A percentile compares a stretch with the other conserved stretches of the same genome.
Conservation (phyloP, 2,888 invertebrate species). For the Eupithecia subfuscata region DNA sequence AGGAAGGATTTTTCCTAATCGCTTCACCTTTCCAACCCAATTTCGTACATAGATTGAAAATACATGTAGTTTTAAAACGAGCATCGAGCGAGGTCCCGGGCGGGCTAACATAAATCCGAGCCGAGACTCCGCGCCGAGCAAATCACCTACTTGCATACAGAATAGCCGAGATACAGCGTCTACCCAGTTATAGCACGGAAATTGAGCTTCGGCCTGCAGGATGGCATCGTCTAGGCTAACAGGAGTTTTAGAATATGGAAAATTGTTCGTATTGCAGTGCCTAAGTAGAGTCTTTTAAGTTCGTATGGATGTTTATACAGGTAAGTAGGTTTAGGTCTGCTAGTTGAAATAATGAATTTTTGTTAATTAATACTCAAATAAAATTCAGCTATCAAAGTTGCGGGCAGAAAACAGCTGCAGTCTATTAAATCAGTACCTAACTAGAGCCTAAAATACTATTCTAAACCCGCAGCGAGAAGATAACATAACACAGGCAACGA, state of each 20-base stretch:
- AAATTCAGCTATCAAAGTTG: neutral
- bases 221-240: neutral
- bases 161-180: neutral
- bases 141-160: constrained; percentile 14
- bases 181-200: neutral
- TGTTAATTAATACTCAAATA: neutral
- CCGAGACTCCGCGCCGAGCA: constrained; percentile 1
- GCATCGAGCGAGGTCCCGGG: constrained; percentile 8
- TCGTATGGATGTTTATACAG: too few species aligned
- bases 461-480: neutral
- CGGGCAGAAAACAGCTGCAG: neutral
- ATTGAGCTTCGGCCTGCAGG: neutral
- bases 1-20: too few species aligned
- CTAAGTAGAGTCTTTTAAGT: neutral
- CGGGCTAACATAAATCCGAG: constrained; percentile 7
- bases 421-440: neutral
- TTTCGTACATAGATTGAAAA: neutral
- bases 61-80: constrained; percentile 4
- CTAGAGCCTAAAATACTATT: neutral
- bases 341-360: neutral
- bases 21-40: neutral
- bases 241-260: neutral
- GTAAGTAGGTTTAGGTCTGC: too few species aligned
- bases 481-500: neutral
- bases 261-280: neutral